Evolutionary conservation across 1,140 invertebrate genomes (phyloP), one percentile per base, ranked within the genome.

Genomic region (Cherax destructor): DNA sequence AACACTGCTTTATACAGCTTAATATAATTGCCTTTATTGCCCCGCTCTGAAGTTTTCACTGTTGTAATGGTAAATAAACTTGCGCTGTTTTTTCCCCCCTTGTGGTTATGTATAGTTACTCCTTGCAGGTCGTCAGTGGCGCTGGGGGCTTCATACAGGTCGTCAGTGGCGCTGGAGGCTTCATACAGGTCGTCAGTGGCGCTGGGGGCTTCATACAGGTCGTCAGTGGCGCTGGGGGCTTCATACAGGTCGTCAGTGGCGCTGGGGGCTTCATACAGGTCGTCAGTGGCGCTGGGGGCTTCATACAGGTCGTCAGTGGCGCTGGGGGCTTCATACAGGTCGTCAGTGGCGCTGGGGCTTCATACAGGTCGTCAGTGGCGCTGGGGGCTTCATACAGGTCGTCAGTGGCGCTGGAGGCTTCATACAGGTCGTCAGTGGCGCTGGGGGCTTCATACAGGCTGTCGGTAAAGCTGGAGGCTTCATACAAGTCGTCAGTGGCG

Each of bases 1-100:
- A 76, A 86, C 83, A 86, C 72, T 50, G 83, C 83, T 86, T 86
- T 86, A 76, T 86, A 86, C 50, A 86, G 83, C 69, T 86, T 86
- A 86, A 86, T 86, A 86, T 86, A 86, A 86, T 86, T 86, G 83
- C 83, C 72, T 86, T 86, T 86, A 86, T 49, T 86, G 83, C 72
- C 72, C 30, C 47, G 69, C 50, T 59, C 21, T 86, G 65, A 86
- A 86, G 83, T 76, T 86, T 86, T 86, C 83, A 50, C 47, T 76
- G 83, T 86, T 76, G 52, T 49, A 86, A 65, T 76, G 72, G 72
- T 76, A 76, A 74, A 86, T 86, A 86, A 86, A 86, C 76, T 76
- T 56, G 69, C 76, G 76, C 49, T 86, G 18, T 50, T 79, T 86
- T 74, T 85, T 52, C 65, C 61, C 30, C 24, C 65, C 65, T 59